A percentile compares a stretch with the other conserved stretches of the same genome.
phyloP scores from a whole-genome alignment of 2,888 invertebrate genomes.

The Drosophila kuntzei region DNA sequence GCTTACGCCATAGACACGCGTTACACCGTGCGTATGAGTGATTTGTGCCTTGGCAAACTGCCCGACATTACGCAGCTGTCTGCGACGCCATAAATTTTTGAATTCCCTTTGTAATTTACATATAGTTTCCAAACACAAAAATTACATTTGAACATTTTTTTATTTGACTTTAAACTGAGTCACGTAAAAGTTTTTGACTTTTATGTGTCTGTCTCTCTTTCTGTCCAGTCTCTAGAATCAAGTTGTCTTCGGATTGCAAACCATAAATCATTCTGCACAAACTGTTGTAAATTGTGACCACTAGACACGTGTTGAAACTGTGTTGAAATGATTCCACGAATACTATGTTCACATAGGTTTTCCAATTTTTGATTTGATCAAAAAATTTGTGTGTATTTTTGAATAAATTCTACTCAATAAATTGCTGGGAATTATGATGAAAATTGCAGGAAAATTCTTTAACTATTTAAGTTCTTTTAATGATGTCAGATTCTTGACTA shows the following conservation, averaged over 20 bases:
- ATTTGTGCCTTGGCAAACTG: constrained; percentile 74
- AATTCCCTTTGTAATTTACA: constrained; percentile 59
- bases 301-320: constrained; percentile 41
- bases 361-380: constrained; percentile 3
- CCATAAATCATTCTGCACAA: constrained; percentile 50
- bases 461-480: no score
- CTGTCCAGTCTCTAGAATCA: constrained; percentile 15
- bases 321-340: constrained; percentile 15
- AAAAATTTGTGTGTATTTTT: constrained; percentile 6
- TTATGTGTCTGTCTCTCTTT: constrained; percentile 12
- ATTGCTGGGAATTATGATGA: no score
- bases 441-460: no score
- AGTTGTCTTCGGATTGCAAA: constrained; percentile 27
- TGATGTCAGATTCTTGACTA: not conserved
- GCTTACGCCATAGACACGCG: constrained; percentile 64
- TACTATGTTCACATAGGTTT: constrained; percentile 2
- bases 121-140: constrained; percentile 27
- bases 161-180: constrained; percentile 46
- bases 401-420: not conserved
- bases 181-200: constrained; percentile 29
- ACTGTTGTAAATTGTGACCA: constrained; percentile 16
- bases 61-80: constrained; percentile 79
- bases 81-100: constrained; percentile 53
- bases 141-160: constrained; percentile 18
- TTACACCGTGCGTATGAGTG: constrained; percentile 69